Conservation (phyloP, 2,888 invertebrate genomes). For the Hymenopus coronatus region DNA sequence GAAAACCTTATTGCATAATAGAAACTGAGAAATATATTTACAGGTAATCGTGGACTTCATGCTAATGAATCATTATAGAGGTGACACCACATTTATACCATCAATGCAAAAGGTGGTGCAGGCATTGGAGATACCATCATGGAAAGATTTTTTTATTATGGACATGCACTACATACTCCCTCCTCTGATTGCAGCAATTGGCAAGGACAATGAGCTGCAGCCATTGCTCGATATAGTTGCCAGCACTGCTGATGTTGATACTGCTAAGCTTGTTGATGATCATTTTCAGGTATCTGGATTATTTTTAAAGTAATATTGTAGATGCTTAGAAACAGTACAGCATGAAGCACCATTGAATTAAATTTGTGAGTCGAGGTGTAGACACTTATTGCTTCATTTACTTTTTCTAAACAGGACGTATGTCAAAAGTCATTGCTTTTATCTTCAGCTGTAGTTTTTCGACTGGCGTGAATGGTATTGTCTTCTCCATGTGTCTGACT, state of each 20-base stretch:
- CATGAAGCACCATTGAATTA: no score
- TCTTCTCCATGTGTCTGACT: no score
- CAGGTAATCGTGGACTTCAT: conserved; percentile 56
- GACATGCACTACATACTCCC: conserved; percentile 68
- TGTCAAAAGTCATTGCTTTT: no score
- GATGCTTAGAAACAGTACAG: no score
- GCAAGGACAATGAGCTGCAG: conserved; percentile 55
- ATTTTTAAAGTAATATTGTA: neutral
- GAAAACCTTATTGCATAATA: no score
- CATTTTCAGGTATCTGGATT: conserved; percentile 30
- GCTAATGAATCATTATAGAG: conserved; percentile 55
- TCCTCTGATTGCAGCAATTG: conserved; percentile 58
- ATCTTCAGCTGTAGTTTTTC: no score
- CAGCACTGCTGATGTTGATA: conserved; percentile 55
- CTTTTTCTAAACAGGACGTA: no score
- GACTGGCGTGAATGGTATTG: no score
- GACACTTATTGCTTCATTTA: no score
- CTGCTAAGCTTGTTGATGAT: conserved; percentile 42
- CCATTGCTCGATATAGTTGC: conserved; percentile 65
- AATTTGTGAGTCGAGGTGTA: no score
- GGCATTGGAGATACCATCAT: conserved; percentile 66
- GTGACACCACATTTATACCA: conserved; percentile 56
- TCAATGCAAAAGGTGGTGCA: conserved; percentile 61
- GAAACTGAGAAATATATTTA: conserved; percentile 41
- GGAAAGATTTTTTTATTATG: conserved; percentile 66